phyloP scores from a whole-genome alignment of 2,888 invertebrate species.

The Alsophila aescularia region DNA sequence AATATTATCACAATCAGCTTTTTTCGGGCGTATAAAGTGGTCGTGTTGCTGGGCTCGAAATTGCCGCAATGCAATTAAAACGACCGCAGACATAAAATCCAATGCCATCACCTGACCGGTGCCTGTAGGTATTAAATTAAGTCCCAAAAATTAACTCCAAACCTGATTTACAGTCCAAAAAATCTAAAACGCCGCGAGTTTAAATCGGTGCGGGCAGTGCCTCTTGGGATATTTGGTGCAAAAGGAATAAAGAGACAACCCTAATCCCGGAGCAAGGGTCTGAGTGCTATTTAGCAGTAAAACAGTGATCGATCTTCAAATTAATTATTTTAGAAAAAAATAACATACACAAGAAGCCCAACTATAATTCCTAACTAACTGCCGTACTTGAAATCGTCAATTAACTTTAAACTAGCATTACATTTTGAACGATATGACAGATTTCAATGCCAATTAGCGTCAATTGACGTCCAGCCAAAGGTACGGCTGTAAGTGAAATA shows the following conservation, averaged over 20 bases:
- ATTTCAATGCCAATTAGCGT: too few species aligned
- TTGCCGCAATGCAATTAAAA: slow-evolving; percentile 23
- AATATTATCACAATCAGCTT: neutral
- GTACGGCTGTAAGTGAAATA: too few species aligned
- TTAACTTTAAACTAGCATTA: too few species aligned
- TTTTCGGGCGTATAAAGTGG: slow-evolving; percentile 4
- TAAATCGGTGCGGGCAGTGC: slow-evolving; percentile 29
- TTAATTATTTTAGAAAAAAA: too few species aligned
- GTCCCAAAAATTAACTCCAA: slow-evolving; percentile 44
- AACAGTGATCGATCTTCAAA: slow-evolving; percentile 14
- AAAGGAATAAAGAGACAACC: slow-evolving; percentile 52
- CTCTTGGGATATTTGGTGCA: slow-evolving; percentile 47
- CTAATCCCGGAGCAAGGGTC: slow-evolving; percentile 47
- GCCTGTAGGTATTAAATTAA: slow-evolving; percentile 25
- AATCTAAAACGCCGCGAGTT: slow-evolving; percentile 36
- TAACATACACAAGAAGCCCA: too few species aligned
- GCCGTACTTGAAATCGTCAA: too few species aligned
- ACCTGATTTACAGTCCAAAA: slow-evolving; percentile 50
- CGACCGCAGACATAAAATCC: slow-evolving; percentile 23
- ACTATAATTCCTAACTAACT: too few species aligned
- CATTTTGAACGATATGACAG: too few species aligned
- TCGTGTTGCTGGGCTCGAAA: slow-evolving; percentile 8
- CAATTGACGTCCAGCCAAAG: too few species aligned
- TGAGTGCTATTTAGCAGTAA: neutral
- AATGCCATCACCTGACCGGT: slow-evolving; percentile 22